Evolutionary conservation across 2,888 invertebrate species (phyloP), one percentile per base, ranked within the genome.

Genomic region (Callyntrura guangdongensis): DNA sequence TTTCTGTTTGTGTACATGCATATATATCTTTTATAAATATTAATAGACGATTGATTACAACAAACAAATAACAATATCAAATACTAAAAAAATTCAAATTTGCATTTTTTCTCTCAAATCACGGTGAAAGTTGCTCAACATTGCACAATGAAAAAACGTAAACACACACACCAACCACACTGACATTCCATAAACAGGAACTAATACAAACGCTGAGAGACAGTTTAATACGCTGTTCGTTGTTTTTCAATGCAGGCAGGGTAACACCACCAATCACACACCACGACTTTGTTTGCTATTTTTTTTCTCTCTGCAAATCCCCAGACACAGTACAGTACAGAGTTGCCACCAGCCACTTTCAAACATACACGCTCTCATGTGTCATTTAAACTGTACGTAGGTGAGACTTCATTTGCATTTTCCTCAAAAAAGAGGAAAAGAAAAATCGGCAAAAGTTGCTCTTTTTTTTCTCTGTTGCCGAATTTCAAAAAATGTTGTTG

Each of bases 61-160:
- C 17, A 59, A 36, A n/a, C 17, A 59, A 8, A 59, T 59, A n/a
- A n/a, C 59, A 53, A 59, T 20, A 59, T n/a, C 14, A 59, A 59
- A 59, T n/a, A 59, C 59, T 27, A 36, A 36, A 67, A 69, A 64
- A 69, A 53, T 49, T 69, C 36, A 45, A 72, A 20, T 45, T 12
- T 27, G 64, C 69, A 45, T 77, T 25, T 53, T 72, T 72, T 72
- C 36, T 53, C 25, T 22, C n/a, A 61, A 61, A 59, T 74, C 74
- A 74, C 74, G 61, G 86, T 74, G 86, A 86, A 86, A 86, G 86
- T 86, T 86, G 74, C 47, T 86, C 74, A 74, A 11, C 11, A 12
- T 22, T 61, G 3, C 14, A n/a, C 64, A 47, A 20, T 22, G 11
- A 77, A 61, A 77, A 61, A 82, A 61, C 45, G 64, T 45, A 61